Base-by-base conservation (phyloP, 2,888 invertebrate genomes). In the Helobdella robusta region DNA sequence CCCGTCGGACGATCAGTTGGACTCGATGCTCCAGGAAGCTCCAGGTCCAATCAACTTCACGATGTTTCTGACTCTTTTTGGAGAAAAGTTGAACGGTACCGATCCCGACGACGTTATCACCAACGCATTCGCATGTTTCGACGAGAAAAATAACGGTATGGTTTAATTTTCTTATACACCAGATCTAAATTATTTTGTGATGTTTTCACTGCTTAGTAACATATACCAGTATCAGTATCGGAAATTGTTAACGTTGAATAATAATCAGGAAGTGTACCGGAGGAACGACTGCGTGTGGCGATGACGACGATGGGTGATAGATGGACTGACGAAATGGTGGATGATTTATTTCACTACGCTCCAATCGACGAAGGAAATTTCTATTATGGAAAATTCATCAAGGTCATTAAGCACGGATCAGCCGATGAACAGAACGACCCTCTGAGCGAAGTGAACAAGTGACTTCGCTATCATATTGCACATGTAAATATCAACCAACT, bases 1-100 rank as follows among this genome's bases (percentile, higher is more conserved):
- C 65, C 76, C 78, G 2, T 72, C 74, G 3, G 78, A 78, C 54
- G 72, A 74, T 1, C 66, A 66, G 59, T 68, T 78, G 15, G 77
- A 78, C 58, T 69, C 72, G 52, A 79, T 79, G 79, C 73, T 79
- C 40, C 71, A 68, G 35, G 75, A 69, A 23, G 77, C 78, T 0
- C 77, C 77, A 2, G 78, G 77, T 46, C 76, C 78, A 35, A 74
- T 79, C 65, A 79, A 79, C 71, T 79, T 79, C 70, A 79, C 79
- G 20, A 78, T 78, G 76, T 79, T 79, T 67, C 74, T 79, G 3
- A 78, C 78, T 1, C 68, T 79, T 50, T 79, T 78, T 64, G 79
- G 79, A 0, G 78, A 79, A 67, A 76, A 76, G 64, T 70, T 79
- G 32, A 77, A 76, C 61, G 78, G 78, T 15, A 78, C 77, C 0